A percentile compares a stretch with the other conserved stretches of the same genome.
phyloP scores from a whole-genome alignment of 2,797 vertebrate genomes.

The Anniella stebbinsi region DNA sequence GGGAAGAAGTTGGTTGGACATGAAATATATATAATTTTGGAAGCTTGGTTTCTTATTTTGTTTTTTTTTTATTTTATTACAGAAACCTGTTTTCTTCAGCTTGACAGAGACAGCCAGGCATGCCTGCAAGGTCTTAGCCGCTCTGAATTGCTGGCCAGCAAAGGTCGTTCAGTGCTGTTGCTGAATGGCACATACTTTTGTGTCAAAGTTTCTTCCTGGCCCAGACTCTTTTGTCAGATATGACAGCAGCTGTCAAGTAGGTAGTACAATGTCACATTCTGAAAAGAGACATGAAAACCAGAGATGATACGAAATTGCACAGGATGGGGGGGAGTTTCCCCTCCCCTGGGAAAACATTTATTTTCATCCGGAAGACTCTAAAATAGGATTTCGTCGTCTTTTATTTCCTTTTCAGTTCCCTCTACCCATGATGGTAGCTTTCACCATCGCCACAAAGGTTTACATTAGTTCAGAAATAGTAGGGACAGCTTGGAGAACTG shows the following conservation, averaged over 20 bases:
- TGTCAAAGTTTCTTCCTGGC: constrained; percentile 19
- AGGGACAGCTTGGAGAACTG: too few species aligned
- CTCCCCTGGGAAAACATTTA: not conserved
- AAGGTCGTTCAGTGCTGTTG: constrained; percentile 20
- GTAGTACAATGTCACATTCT: constrained; percentile 19
- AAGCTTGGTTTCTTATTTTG: not conserved
- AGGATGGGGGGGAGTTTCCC: not conserved
- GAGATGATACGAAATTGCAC: not conserved
- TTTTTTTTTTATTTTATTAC: not conserved
- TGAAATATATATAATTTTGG: not conserved
- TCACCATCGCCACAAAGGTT: not conserved
- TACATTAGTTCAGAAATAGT: not conserved
- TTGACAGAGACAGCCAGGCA: constrained; percentile 9
- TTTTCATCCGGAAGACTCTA: constrained; percentile 13
- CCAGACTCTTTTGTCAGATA: constrained; percentile 20
- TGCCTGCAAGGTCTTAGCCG: constrained; percentile 6
- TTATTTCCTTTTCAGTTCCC: not conserved
- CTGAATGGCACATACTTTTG: constrained; percentile 23
- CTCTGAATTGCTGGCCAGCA: constrained; percentile 17
- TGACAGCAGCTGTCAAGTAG: constrained; percentile 48
- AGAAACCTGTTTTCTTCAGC: not conserved
- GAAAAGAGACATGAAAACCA: constrained; percentile 22
- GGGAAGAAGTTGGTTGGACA: not conserved
- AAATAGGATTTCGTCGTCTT: not conserved
- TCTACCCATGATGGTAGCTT: not conserved